Conservation (phyloP, 2,113 vertebrate genomes). For the Nipponia nippon region DNA sequence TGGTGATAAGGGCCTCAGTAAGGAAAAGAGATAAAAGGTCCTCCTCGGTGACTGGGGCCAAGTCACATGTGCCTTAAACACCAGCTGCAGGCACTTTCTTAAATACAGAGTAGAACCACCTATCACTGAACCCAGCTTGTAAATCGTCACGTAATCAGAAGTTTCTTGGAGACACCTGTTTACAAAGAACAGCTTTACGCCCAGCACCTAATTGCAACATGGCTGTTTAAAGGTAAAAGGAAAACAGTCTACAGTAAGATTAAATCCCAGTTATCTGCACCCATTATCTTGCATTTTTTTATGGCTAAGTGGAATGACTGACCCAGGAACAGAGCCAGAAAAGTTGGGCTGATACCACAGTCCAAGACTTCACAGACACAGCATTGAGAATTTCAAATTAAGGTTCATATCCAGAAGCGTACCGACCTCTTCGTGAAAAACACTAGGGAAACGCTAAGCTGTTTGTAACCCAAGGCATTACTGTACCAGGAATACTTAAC, state of each 20-base stretch:
- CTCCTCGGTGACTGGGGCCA: fast-evolving
- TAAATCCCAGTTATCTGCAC: conserved; percentile 34
- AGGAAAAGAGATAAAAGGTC: neutral
- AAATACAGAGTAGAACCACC: neutral
- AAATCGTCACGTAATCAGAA: neutral
- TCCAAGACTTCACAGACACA: neutral
- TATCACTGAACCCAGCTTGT: neutral
- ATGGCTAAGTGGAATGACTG: neutral
- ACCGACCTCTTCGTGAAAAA: neutral
- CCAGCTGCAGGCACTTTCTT: neutral
- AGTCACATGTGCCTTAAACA: neutral
- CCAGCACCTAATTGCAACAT: neutral
- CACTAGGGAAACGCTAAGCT: neutral
- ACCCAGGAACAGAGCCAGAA: conserved; percentile 7
- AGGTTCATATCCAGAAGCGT: neutral
- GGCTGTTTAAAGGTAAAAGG: conserved; percentile 36
- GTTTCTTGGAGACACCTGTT: neutral
- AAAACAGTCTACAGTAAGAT: neutral
- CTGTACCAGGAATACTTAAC: neutral
- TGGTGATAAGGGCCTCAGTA: neutral
- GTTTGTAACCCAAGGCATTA: neutral
- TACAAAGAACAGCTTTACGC: neutral
- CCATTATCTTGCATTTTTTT: conserved; percentile 43
- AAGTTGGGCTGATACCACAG: neutral
- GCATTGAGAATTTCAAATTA: neutral